Percentiles rank a stretch among this genome's conserved stretches.
These are phyloP conservation scores for Parnassius smintheus DNA, from an alignment of 2,888 invertebrate genomes.

Conservation along the genomic window DNA sequence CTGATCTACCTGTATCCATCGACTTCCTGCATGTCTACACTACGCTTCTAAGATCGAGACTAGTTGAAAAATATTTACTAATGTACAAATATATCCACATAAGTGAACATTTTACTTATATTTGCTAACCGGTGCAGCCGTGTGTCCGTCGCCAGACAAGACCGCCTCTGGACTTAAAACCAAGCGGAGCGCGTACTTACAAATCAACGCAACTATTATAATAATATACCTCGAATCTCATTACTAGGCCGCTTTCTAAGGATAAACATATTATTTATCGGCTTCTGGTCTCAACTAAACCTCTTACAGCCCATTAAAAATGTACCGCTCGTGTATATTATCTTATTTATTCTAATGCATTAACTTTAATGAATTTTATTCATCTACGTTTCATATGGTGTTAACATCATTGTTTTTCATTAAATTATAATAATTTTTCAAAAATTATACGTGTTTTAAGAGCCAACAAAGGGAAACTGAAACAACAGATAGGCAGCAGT, in stretches of 20 bases:
- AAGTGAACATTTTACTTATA: too few relatives aligned
- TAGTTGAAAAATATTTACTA: too few relatives aligned
- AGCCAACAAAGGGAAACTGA: neutral
- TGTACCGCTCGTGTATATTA: slow-evolving; percentile 44
- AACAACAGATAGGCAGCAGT: too few relatives aligned
- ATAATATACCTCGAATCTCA: slow-evolving; percentile 56
- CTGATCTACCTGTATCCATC: too few relatives aligned
- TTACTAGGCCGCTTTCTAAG: slow-evolving; percentile 55
- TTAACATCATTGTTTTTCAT: too few relatives aligned
- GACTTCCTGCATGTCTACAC: too few relatives aligned
- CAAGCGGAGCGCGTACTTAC: slow-evolving; percentile 50
- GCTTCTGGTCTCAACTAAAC: slow-evolving; percentile 33
- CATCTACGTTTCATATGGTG: too few relatives aligned
- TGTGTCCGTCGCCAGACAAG: slow-evolving; percentile 35
- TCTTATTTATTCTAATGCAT: slow-evolving; percentile 40
- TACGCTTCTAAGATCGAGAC: too few relatives aligned
- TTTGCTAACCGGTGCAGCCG: slow-evolving; percentile 26
- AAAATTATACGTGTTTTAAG: too few relatives aligned
- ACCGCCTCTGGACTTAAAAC: slow-evolving; percentile 57
- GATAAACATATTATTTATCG: slow-evolving; percentile 68
- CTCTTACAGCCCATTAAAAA: slow-evolving; percentile 46
- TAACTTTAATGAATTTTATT: too few relatives aligned
- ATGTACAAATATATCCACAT: too few relatives aligned
- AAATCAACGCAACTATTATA: slow-evolving; percentile 62
- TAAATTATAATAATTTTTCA: too few relatives aligned